A percentile compares a stretch with the other conserved stretches of the same genome.
Evolutionary conservation across 2,888 invertebrate genomes (phyloP).

Genomic region (Polydrusus pterygomalis): DNA sequence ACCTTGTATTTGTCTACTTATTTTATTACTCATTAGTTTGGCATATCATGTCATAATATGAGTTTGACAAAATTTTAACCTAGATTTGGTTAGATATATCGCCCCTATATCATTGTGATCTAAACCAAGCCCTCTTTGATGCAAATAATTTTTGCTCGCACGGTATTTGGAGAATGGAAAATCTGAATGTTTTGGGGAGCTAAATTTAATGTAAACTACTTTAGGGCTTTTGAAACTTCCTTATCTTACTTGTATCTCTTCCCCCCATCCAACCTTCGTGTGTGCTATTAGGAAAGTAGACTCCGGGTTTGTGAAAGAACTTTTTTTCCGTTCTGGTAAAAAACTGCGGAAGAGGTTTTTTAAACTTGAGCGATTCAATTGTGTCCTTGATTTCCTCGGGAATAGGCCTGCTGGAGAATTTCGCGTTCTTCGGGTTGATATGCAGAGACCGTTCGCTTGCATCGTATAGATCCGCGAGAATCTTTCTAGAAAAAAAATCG

Average conservation of each 20-base stretch:
- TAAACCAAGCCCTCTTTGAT: too few relatives aligned
- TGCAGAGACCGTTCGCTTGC: constrained; percentile 42
- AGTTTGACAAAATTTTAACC: too few relatives aligned
- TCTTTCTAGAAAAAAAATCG: constrained; percentile 59
- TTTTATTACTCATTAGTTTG: too few relatives aligned
- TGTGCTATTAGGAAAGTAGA: constrained; percentile 22
- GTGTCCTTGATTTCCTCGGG: constrained; percentile 58
- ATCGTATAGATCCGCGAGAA: constrained; percentile 57
- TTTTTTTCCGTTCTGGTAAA: constrained; percentile 38
- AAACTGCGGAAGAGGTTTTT: constrained; percentile 50
- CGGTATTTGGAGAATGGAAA: too few relatives aligned
- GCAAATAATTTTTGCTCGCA: too few relatives aligned
- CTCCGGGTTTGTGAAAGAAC: constrained; percentile 39
- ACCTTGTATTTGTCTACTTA: too few relatives aligned
- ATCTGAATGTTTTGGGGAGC: too few relatives aligned
- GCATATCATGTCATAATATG: too few relatives aligned
- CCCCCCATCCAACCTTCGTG: constrained; percentile 10
- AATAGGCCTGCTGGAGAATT: constrained; percentile 34
- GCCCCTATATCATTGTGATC: too few relatives aligned
- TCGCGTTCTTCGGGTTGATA: constrained; percentile 21
- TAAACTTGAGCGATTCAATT: constrained; percentile 56
- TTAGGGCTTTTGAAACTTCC: not conserved
- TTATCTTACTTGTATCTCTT: constrained; percentile 31
- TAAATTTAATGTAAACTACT: too few relatives aligned
- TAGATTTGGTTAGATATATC: too few relatives aligned